Base-by-base conservation (phyloP, 2,797 vertebrate genomes). In the Megaceryle alcyon region DNA sequence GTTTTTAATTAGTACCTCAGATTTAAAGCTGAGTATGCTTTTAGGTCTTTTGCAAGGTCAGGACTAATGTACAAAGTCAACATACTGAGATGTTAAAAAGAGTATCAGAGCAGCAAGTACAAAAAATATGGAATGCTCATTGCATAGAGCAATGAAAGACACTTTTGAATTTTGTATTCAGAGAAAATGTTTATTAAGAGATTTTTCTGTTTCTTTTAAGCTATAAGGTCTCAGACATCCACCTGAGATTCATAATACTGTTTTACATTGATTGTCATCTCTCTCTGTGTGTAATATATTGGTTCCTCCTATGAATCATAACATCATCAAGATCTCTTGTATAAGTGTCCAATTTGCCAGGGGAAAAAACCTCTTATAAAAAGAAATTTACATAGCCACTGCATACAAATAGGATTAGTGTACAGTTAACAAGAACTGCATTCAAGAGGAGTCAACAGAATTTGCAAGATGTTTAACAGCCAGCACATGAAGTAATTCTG, bases 401-500 rank as follows among this genome's bases (percentile, higher is more conserved):
- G 75, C 64, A 94, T 82, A 83, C 76, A 88, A 95, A 93, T 91
- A 90, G 84, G 53, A 92, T 94, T 71, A 88, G 60, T 20, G 56
- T 82, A 87, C 64, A 76, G 78, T 41, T 63, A 94, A 91, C 31
- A 86, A 92, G 68, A 95, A 82, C 81, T 86, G 69, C 81, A 86
- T 80, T 97, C 63, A 86, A 72, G 57, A 92, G 92, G 65, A 90
- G 31, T 94, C 33, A 76, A 94, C 20, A 93, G 72, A 48, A 88
- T 80, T 97, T 97, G 85, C 53, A 51, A 96, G 92, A 94, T 78
- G 68, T 76, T 91, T 95, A 94, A 87, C 73, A 94, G 82, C 56
- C 48, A 90, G 64, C 31, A 85, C 57, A 86, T 69, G 90, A 86
- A 88, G 28, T 86, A 86, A 95, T 92, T 66, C 56, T 68, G 84